phyloP scores from a whole-genome alignment of 2,888 invertebrate species.

The Orthosia incerta region DNA sequence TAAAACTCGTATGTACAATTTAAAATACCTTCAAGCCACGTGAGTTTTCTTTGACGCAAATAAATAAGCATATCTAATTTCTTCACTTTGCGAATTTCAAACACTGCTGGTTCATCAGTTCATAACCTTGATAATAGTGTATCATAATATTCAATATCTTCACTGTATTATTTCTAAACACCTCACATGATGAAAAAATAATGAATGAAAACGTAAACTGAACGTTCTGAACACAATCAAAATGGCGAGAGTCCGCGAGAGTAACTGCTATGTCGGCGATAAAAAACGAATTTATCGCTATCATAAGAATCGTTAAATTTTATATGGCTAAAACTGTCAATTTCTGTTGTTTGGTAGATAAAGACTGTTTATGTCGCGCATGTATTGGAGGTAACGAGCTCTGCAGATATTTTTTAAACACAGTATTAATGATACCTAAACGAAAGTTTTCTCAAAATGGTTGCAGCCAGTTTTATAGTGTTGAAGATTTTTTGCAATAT shows the following conservation, averaged over 20 bases:
- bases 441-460: too few species aligned
- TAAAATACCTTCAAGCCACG: conserved; percentile 37
- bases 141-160: neutral
- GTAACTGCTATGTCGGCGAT: conserved; percentile 26
- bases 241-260: conserved; percentile 21
- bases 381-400: neutral
- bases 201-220: conserved; percentile 34
- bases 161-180: neutral
- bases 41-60: conserved; percentile 20
- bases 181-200: neutral
- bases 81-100: conserved; percentile 4
- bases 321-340: conserved; percentile 50
- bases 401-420: neutral
- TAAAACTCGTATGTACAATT: conserved; percentile 3
- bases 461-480: too few species aligned
- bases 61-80: conserved; percentile 41
- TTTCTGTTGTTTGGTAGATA: conserved; percentile 46
- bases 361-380: conserved; percentile 22
- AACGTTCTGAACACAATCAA: conserved; percentile 22
- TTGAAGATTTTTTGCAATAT: too few species aligned
- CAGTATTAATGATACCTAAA: too few species aligned
- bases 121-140: neutral
- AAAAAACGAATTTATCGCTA: conserved; percentile 62
- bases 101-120: neutral
- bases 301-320: conserved; percentile 65